These are phyloP conservation scores for Hemitrygon akajei DNA, from an alignment of 2,797 vertebrate species.

Conservation along the genomic window DNA sequence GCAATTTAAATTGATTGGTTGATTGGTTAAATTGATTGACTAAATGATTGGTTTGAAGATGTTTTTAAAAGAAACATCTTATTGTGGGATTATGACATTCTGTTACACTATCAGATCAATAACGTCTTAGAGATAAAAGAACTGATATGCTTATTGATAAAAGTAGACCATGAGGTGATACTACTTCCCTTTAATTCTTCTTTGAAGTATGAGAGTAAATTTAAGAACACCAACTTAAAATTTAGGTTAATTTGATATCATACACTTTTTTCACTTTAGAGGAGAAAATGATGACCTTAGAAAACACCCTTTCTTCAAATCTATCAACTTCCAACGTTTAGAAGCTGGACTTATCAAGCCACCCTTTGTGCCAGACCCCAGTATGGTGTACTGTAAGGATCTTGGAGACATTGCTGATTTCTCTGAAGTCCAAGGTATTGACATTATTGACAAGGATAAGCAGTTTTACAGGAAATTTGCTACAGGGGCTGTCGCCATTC, in stretches of 20 bases:
- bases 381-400: constrained; percentile 87
- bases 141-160: neutral
- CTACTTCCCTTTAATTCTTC: neutral
- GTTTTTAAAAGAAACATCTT: neutral
- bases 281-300: constrained; percentile 71
- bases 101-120: neutral
- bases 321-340: constrained; percentile 79
- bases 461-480: constrained; percentile 83
- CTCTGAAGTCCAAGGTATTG: constrained; percentile 78
- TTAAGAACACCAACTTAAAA: neutral
- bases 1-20: neutral
- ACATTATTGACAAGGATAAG: constrained; percentile 76
- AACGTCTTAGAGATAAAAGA: neutral
- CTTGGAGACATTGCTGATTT: constrained; percentile 82
- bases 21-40: neutral
- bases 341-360: constrained; percentile 78
- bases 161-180: neutral
- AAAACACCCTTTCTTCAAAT: constrained; percentile 82
- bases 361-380: constrained; percentile 82
- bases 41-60: neutral
- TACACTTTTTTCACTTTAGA: constrained; percentile 44
- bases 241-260: neutral
- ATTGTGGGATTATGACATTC: neutral
- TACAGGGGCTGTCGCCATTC: constrained; percentile 73
- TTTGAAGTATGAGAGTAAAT: neutral